Evolutionary conservation across 2,797 vertebrate species (phyloP).

Genomic region (Pyrocephalus nanus): DNA sequence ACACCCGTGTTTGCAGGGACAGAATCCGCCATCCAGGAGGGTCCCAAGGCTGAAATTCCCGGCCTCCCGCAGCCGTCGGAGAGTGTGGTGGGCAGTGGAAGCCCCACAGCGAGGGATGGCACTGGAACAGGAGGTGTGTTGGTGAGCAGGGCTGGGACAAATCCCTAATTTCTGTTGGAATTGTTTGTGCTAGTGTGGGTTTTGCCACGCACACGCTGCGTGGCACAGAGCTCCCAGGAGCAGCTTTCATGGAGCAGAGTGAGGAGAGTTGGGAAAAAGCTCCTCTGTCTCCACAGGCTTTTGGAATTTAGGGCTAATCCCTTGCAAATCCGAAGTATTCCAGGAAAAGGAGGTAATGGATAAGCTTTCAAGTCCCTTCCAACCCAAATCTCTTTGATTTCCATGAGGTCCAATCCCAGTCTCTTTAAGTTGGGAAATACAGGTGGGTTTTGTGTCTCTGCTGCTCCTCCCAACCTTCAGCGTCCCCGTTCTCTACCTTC

Average conservation of each 20-base stretch:
- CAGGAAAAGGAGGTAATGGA: not conserved
- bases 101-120: not conserved
- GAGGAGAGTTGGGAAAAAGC: not conserved
- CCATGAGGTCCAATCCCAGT: fast-evolving
- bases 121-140: not conserved
- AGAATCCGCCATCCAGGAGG: not conserved
- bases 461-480: not conserved
- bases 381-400: not conserved
- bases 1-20: not conserved
- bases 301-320: not conserved
- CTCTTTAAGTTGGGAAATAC: not conserved
- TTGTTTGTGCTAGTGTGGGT: not conserved
- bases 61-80: not conserved
- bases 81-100: not conserved
- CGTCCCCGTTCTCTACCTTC: fast-evolving
- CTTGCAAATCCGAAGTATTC: not conserved
- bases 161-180: fast-evolving
- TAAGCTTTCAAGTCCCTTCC: not conserved
- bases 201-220: fast-evolving
- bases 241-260: fast-evolving
- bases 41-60: fast-evolving
- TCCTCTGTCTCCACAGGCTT: not conserved
- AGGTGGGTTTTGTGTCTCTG: not conserved
- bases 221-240: fast-evolving
- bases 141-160: not conserved